These are phyloP conservation scores for Phaenicophaeus curvirostris DNA, from an alignment of 2,797 vertebrate genomes.

Conservation along the genomic window DNA sequence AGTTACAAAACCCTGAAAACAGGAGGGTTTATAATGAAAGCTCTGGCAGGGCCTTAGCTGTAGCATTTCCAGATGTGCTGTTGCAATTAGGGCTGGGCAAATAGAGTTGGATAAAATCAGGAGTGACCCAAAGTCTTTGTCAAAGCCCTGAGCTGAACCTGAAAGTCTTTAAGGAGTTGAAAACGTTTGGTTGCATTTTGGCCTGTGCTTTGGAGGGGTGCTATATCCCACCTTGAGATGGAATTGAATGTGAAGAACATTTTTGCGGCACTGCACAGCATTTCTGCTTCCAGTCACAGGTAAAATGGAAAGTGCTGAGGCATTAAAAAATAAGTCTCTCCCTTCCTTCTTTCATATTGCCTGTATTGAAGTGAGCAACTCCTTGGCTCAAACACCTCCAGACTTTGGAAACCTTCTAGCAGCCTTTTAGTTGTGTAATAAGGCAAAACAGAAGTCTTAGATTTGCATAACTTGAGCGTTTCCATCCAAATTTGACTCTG, in stretches of 20 bases:
- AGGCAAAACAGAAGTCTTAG: neutral
- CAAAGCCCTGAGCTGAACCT: slow-evolving; percentile 11
- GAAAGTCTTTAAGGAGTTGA: neutral
- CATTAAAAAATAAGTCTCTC: neutral
- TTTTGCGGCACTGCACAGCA: neutral
- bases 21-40: slow-evolving; percentile 44
- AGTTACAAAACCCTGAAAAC: slow-evolving; percentile 42
- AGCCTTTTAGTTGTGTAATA: neutral
- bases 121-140: slow-evolving; percentile 30
- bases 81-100: slow-evolving; percentile 37
- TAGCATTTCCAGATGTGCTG: slow-evolving; percentile 67
- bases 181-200: neutral
- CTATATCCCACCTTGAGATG: neutral
- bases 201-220: neutral
- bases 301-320: neutral
- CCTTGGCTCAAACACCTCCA: neutral
- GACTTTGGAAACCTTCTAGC: neutral
- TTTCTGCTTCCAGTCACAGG: neutral
- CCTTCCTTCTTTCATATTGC: neutral
- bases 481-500: neutral
- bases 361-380: neutral
- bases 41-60: slow-evolving; percentile 15
- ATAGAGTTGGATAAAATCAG: slow-evolving; percentile 24
- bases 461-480: neutral
- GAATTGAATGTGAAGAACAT: neutral